phyloP scores from a whole-genome alignment of 1,140 invertebrate genomes.

The Drosophila ananassae region DNA sequence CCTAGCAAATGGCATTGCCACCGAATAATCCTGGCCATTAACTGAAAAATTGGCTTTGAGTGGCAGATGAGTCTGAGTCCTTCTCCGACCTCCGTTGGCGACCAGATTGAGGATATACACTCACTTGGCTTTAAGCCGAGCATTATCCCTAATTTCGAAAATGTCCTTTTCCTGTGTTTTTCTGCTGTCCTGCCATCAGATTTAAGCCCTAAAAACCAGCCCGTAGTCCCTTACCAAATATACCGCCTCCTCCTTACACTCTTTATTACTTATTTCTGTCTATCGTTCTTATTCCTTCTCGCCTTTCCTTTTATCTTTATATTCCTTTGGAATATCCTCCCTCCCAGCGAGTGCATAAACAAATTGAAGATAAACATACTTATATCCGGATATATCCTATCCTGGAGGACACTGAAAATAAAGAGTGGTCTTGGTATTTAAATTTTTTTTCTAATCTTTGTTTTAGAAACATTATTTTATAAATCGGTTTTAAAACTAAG shows the following conservation, averaged over 20 bases:
- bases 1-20: conserved; percentile 63
- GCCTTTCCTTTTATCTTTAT: not conserved
- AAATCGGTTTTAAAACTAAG: not conserved
- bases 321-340: not conserved
- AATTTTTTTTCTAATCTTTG: too few species aligned
- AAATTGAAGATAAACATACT: conserved; percentile 52
- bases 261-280: not conserved
- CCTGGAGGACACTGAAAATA: not conserved
- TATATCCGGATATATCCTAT: conserved; percentile 21
- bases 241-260: conserved; percentile 10
- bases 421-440: not conserved
- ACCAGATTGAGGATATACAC: conserved; percentile 21
- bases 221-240: conserved; percentile 3
- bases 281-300: not conserved
- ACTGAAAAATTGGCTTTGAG: conserved; percentile 44
- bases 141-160: conserved; percentile 61
- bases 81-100: not conserved
- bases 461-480: too few species aligned
- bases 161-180: conserved; percentile 53
- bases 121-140: conserved; percentile 16
- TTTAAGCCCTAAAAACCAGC: conserved; percentile 38
- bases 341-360: conserved; percentile 58
- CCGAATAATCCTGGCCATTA: conserved; percentile 62
- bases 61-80: conserved; percentile 29
- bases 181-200: conserved; percentile 38